Evolutionary conservation across 2,113 vertebrate species (phyloP).

Genomic region (Potamarius usumacintae): DNA sequence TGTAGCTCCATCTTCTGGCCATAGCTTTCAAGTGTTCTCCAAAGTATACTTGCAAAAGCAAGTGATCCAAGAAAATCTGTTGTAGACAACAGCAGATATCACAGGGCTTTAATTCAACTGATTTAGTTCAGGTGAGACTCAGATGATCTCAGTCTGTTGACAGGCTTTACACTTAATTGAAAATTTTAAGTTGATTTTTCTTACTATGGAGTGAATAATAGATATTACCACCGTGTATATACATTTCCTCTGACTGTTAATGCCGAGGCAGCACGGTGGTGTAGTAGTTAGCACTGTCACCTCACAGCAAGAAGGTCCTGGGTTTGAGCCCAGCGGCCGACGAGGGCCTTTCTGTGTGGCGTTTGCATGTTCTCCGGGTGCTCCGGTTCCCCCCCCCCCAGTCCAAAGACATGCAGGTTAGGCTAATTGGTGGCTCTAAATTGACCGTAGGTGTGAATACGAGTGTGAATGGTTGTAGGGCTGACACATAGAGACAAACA

Average conservation of each 20-base stretch:
- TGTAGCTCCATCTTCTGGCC: conserved; percentile 40
- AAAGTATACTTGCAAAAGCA: neutral
- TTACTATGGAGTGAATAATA: neutral
- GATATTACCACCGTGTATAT: neutral
- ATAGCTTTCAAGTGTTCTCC: neutral
- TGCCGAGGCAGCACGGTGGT: too few relatives aligned
- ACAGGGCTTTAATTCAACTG: neutral
- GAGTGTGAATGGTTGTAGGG: too few relatives aligned
- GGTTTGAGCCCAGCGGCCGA: too few relatives aligned
- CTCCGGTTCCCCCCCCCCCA: too few relatives aligned
- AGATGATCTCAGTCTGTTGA: neutral
- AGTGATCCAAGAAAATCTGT: neutral
- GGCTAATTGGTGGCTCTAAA: too few relatives aligned
- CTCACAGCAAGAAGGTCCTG: too few relatives aligned
- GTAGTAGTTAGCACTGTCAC: too few relatives aligned
- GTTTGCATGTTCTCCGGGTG: too few relatives aligned
- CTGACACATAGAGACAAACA: too few relatives aligned
- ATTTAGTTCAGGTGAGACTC: neutral
- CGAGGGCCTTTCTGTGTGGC: too few relatives aligned
- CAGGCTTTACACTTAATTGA: neutral
- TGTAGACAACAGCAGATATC: neutral
- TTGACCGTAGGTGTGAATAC: too few relatives aligned
- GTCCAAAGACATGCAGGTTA: too few relatives aligned
- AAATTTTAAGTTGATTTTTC: neutral
- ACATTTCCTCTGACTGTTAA: neutral